Conservation (phyloP, 2,113 vertebrate species). For the Felis catus region F.catus_Fca126_mat1.0 CM031425.1:46883001-46883500, state of each 20-base stretch:
- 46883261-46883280: neutral
- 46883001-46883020: slow-evolving; percentile 15
- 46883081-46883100: slow-evolving; percentile 51
- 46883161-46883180: neutral
- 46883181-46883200: neutral
- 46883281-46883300: neutral
- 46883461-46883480: neutral
- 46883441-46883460: neutral
- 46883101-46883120: slow-evolving; percentile 69
- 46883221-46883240: neutral
- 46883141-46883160: slow-evolving; percentile 12
- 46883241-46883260: neutral
- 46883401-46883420: neutral
- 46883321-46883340: no score
- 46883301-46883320: neutral
- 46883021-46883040: slow-evolving; percentile 30
- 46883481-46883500: slow-evolving; percentile 23
- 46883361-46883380: neutral
- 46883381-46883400: neutral
- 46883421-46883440: neutral
- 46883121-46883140: slow-evolving; percentile 52
- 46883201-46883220: neutral
- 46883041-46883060: slow-evolving; percentile 46
- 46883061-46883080: slow-evolving; percentile 40
- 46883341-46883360: neutral